These are phyloP conservation scores for Hirtodrosophila confusa DNA, from an alignment of 2,888 invertebrate species.

Conservation along the genomic window DNA sequence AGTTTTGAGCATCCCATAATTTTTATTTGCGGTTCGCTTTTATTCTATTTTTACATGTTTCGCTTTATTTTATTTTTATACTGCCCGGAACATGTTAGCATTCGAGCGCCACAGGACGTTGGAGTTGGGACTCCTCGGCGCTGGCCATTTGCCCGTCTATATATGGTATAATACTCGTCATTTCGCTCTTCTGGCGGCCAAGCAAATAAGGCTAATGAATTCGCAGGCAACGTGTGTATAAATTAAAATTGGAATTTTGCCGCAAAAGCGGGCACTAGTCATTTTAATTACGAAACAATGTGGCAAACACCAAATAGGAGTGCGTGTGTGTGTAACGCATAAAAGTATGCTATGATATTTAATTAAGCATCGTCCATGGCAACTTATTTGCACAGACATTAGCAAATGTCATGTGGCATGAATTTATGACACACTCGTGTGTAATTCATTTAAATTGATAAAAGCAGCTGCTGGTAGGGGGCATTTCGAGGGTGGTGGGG, in stretches of 20 bases:
- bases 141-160: too few species aligned
- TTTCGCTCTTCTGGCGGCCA: background rate
- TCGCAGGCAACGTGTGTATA: slow-evolving; percentile 35
- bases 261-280: slow-evolving; percentile 44
- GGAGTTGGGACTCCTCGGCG: too few species aligned
- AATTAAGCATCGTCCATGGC: slow-evolving; percentile 61
- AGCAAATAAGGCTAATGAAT: slow-evolving; percentile 54
- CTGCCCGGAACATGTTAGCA: background rate
- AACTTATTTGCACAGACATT: slow-evolving; percentile 63
- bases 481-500: background rate
- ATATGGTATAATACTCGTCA: too few species aligned
- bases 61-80: slow-evolving; percentile 21
- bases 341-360: slow-evolving; percentile 53
- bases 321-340: slow-evolving; percentile 9
- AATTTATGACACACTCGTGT: slow-evolving; percentile 80
- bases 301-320: slow-evolving; percentile 14
- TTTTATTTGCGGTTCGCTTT: slow-evolving; percentile 42
- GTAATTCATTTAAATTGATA: slow-evolving; percentile 82
- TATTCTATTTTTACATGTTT: slow-evolving; percentile 22
- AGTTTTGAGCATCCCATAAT: slow-evolving; percentile 62
- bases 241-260: slow-evolving; percentile 64
- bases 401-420: slow-evolving; percentile 72
- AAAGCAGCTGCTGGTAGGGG: slow-evolving; percentile 48
- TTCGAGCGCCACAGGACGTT: too few species aligned
- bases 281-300: slow-evolving; percentile 72